These are phyloP conservation scores for Chrysoperla carnea DNA, from an alignment of 1,140 invertebrate genomes.

Conservation along the genomic window DNA sequence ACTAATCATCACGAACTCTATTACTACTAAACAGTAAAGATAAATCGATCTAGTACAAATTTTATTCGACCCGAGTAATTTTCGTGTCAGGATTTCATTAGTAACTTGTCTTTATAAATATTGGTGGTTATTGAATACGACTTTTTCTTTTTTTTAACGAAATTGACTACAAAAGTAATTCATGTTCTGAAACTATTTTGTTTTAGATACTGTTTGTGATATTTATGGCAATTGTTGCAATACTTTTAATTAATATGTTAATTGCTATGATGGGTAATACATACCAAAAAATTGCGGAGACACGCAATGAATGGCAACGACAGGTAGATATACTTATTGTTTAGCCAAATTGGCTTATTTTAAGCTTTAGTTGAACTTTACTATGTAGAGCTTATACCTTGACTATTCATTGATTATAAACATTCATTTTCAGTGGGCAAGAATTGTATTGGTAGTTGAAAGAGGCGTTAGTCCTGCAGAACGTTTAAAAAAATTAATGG, in stretches of 20 bases:
- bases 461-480: constrained; percentile 80
- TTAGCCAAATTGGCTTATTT: neutral
- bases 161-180: no score
- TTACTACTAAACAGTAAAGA: no score
- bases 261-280: constrained; percentile 99
- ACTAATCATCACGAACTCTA: no score
- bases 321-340: constrained; percentile 58
- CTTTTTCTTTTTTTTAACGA: no score
- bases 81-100: no score
- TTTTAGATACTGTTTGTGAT: constrained; percentile 76
- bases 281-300: constrained; percentile 94
- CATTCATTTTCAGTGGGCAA: constrained; percentile 61
- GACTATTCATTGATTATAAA: no score
- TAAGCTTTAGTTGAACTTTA: neutral
- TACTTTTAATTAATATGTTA: constrained; percentile 93
- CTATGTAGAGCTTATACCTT: no score
- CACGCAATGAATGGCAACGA: constrained; percentile 94
- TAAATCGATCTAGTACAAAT: no score
- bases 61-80: no score
- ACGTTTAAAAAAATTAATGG: constrained; percentile 63
- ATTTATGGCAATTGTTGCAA: constrained; percentile 92
- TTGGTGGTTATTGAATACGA: no score
- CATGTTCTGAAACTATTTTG: neutral
- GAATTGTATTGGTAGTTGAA: constrained; percentile 93
- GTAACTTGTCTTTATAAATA: no score